A percentile compares a stretch with the other conserved stretches of the same genome.
Conservation (phyloP, 2,888 invertebrate species). For the Rhagophthalmus giganteus region DNA sequence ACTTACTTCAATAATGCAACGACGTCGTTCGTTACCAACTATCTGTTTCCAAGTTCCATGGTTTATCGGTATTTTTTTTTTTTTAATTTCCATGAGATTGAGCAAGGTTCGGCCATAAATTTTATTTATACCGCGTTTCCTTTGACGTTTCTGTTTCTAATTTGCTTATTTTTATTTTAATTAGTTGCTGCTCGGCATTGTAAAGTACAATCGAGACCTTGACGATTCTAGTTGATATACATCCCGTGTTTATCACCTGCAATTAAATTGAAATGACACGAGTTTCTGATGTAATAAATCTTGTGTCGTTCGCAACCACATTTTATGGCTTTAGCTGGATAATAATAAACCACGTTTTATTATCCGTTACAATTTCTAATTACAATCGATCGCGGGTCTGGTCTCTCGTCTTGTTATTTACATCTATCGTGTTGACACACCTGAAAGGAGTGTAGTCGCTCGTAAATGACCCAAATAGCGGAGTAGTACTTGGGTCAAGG, state of each 20-base stretch:
- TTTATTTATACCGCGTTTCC: too few species aligned
- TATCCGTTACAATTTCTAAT: too few species aligned
- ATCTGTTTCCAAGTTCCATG: background rate
- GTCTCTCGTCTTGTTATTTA: too few species aligned
- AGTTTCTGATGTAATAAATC: background rate
- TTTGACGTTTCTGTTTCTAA: too few species aligned
- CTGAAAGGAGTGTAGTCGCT: conserved; percentile 31
- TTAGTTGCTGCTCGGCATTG: background rate
- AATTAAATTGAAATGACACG: conserved; percentile 3
- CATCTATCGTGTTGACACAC: conserved; percentile 24
- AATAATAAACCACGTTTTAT: conserved; percentile 2
- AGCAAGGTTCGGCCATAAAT: background rate
- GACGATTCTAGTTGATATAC: background rate
- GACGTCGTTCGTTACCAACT: too few species aligned
- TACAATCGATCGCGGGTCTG: too few species aligned
- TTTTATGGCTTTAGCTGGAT: background rate
- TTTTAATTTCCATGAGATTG: background rate
- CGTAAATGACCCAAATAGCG: conserved; percentile 31
- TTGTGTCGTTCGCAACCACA: background rate
- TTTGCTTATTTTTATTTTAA: background rate
- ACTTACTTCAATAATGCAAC: too few species aligned
- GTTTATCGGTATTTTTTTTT: background rate
- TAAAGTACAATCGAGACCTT: background rate
- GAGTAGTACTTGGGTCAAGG: conserved; percentile 33
- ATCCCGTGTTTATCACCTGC: background rate